Conservation (phyloP, 2,888 invertebrate genomes). For the Drosophila tanythrix region DNA sequence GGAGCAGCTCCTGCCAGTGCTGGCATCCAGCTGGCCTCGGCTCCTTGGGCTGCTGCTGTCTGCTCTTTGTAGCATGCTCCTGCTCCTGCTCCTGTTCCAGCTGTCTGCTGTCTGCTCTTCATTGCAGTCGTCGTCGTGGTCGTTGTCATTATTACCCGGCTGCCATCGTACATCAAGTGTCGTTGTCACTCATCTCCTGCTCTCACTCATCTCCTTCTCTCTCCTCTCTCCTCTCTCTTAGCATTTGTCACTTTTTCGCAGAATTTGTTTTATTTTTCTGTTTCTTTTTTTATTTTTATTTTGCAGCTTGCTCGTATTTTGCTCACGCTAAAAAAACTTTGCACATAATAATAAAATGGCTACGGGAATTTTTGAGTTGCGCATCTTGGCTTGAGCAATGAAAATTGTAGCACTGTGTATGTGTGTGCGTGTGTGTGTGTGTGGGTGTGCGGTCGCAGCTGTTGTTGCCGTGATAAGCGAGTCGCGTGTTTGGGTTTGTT, state of each 20-base stretch:
- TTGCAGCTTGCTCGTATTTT: conserved; percentile 26
- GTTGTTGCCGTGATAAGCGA: conserved; percentile 70
- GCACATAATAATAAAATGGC: conserved; percentile 78
- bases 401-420: conserved; percentile 44
- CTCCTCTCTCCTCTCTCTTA: conserved; percentile 25
- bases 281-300: conserved; percentile 5
- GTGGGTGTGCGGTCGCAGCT: conserved; percentile 56
- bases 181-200: conserved; percentile 63
- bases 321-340: conserved; percentile 59
- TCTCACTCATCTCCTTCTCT: neutral
- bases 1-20: conserved; percentile 19
- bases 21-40: conserved; percentile 40
- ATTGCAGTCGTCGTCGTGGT: conserved; percentile 55
- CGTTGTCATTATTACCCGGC: conserved; percentile 78
- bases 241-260: conserved; percentile 54
- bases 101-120: conserved; percentile 42
- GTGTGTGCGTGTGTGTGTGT: neutral
- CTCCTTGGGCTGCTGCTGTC: conserved; percentile 42
- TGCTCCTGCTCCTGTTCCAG: conserved; percentile 42
- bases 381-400: conserved; percentile 74
- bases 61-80: conserved; percentile 40
- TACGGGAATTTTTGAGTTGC: conserved; percentile 66
- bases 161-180: conserved; percentile 80
- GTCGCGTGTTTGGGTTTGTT: conserved; percentile 64
- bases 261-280: conserved; percentile 63